phyloP scores from a whole-genome alignment of 2,113 vertebrate genomes.

The Lates calcarifer region DNA sequence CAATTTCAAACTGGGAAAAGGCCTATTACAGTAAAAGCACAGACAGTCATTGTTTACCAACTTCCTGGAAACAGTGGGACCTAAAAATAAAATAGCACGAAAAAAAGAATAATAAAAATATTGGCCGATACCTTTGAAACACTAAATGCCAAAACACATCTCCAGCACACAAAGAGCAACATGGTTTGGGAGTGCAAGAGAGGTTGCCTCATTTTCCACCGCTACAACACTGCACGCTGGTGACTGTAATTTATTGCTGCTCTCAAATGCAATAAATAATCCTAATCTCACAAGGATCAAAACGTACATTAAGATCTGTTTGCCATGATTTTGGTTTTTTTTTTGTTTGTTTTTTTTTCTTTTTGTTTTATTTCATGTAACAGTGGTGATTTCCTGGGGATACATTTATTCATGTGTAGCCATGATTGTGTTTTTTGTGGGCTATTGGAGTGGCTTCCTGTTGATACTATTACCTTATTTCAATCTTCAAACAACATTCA shows the following conservation, averaged over 20 bases:
- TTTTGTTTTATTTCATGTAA: too few relatives aligned
- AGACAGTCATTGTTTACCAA: conserved; percentile 1
- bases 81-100: background rate
- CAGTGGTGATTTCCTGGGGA: background rate
- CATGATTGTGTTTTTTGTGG: background rate
- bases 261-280: background rate
- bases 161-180: background rate
- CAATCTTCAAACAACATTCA: background rate
- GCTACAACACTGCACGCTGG: background rate
- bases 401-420: background rate
- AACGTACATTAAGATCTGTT: background rate
- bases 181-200: background rate
- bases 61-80: background rate
- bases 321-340: too few relatives aligned
- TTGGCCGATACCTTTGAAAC: background rate
- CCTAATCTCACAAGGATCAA: background rate
- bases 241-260: background rate
- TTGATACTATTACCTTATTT: conserved; percentile 8
- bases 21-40: background rate
- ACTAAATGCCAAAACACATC: background rate
- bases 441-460: background rate
- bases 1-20: conserved; percentile 33
- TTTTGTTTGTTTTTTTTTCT: too few relatives aligned
- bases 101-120: background rate
- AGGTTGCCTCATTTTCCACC: background rate